Base-by-base conservation (phyloP, 2,797 vertebrate genomes). In the Ibycter americanus region DNA sequence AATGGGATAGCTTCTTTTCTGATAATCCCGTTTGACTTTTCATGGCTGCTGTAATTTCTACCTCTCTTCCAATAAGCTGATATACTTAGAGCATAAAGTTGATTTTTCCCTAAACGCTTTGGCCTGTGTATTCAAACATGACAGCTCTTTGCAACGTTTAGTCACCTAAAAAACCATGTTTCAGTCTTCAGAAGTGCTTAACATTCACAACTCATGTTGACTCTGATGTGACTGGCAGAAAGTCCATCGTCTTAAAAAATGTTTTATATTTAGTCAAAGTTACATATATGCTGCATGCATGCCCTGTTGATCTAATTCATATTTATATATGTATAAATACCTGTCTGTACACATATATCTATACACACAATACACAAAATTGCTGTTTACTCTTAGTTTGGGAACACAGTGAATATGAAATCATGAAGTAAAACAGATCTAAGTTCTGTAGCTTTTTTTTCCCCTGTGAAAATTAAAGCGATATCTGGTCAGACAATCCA, bases 401-500 rank as follows among this genome's bases (percentile, higher is more conserved):
- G 42, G n/a, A 94, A 40, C 11, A 54, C 13, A 76, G 42, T 31
- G 16, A 54, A 26, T 51, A 76, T 10, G 34, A 84, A 84, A 66
- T 49, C 13, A 46, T 44, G 66, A 94, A 84, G 62, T 25, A 82
- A 82, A 95, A 59, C 58, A 89, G 34, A 71, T 83, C 11, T 58
- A 67, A 65, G 6, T 71, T 84, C 32, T 62, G 27, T n/a, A 79
- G 21, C 22, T 58, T 55, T 56, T 77, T 77, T 38, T 68, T 13
- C 8, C 0, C 1, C 32, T 58, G 32, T 82, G 80, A 91, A 90
- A 81, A 86, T 65, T 32, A 44, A 84, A 91, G 27, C 0, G 1
- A 21, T 95, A 71, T 68, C 94, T 92, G 83, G 90, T 92, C 87
- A 89, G 78, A 92, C 26, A 63, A 54, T 86, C 84, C 72, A 87